Percentiles rank a stretch among this genome's conserved stretches.
Conservation (phyloP, 2,888 invertebrate genomes). For the Syrista parreyssii region DNA sequence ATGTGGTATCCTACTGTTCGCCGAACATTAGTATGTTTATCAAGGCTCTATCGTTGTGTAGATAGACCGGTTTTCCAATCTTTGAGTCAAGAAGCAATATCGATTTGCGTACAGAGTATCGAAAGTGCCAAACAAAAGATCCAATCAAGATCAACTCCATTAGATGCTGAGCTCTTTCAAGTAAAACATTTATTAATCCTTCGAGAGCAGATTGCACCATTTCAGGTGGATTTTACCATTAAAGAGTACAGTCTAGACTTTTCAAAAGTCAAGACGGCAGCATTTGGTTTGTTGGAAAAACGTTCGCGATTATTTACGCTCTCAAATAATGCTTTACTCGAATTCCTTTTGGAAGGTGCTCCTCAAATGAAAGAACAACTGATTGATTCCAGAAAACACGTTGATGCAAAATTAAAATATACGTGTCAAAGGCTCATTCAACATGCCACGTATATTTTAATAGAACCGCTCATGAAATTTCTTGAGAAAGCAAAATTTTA, state of each 20-base stretch:
- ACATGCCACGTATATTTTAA: constrained; percentile 79
- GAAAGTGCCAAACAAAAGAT: constrained; percentile 85
- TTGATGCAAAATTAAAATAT: constrained; percentile 90
- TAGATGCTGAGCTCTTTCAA: constrained; percentile 97
- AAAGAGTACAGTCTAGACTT: constrained; percentile 96
- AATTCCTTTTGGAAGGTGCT: constrained; percentile 92
- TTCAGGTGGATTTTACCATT: constrained; percentile 93
- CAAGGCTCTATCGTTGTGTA: constrained; percentile 91
- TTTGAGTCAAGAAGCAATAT: constrained; percentile 94
- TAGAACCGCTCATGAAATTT: constrained; percentile 80
- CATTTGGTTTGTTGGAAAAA: constrained; percentile 80
- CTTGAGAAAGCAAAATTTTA: constrained; percentile 75
- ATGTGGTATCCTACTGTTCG: constrained; percentile 99
- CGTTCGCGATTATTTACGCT: constrained; percentile 83
- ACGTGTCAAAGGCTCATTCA: constrained; percentile 91
- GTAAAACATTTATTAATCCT: constrained; percentile 97
- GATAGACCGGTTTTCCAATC: constrained; percentile 97
- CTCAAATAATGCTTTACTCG: constrained; percentile 91
- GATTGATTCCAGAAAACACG: constrained; percentile 94
- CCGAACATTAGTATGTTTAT: constrained; percentile 92
- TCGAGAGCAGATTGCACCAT: constrained; percentile 97
- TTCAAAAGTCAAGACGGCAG: constrained; percentile 89
- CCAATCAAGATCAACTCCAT: constrained; percentile 76
- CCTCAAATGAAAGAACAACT: constrained; percentile 93
- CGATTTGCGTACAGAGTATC: constrained; percentile 91